Conservation (phyloP, 2,797 vertebrate genomes). For the Acipenser transmontanus region DNA sequence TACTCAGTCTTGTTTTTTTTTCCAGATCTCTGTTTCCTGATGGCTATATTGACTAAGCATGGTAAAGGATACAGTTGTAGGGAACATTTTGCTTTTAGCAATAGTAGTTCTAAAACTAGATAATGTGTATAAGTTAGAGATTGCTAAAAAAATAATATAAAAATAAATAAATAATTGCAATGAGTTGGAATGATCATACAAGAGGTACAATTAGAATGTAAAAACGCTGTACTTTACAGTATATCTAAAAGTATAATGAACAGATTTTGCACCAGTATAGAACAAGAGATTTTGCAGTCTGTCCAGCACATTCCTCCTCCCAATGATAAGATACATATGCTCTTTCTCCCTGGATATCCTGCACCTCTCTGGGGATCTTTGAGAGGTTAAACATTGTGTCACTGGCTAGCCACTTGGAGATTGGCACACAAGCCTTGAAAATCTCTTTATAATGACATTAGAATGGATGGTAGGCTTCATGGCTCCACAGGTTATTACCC, state of each 20-base stretch:
- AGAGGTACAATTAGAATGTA: no score
- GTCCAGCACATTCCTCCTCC: not conserved
- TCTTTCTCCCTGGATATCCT: conserved; percentile 47
- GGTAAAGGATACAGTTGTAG: not conserved
- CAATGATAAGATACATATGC: conserved; percentile 14
- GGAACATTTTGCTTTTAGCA: no score
- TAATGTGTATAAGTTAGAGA: no score
- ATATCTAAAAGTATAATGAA: not conserved
- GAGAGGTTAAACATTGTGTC: conserved; percentile 47
- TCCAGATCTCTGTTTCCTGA: not conserved
- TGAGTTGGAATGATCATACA: no score
- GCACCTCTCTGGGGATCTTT: conserved; percentile 43
- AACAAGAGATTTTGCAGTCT: not conserved
- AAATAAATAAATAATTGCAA: no score
- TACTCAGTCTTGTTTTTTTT: conserved; percentile 44
- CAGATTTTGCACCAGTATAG: not conserved
- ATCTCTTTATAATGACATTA: conserved; percentile 61
- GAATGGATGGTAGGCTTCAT: conserved; percentile 49
- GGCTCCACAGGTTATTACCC: conserved; percentile 48
- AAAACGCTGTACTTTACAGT: no score
- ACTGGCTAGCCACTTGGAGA: conserved; percentile 51
- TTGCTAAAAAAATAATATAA: no score
- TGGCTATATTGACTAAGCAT: not conserved
- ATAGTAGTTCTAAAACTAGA: no score
- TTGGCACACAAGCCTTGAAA: conserved; percentile 54